Evolutionary conservation across 2,888 invertebrate species (phyloP), one percentile per base, ranked within the genome.

Genomic region (Vesta saturnalis): DNA sequence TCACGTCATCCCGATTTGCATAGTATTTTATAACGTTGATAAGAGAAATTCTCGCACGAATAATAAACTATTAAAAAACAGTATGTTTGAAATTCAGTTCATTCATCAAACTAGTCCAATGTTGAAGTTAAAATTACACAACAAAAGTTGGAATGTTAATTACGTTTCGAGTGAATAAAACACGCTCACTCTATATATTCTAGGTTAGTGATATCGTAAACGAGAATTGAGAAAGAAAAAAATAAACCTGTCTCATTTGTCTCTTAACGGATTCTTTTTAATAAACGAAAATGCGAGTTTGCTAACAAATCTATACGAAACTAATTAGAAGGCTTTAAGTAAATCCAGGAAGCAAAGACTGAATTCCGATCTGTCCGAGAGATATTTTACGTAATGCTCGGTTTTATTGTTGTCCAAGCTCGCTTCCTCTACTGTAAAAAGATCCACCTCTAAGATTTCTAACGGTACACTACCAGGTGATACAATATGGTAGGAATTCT

Each of bases 361-460:
- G 49, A 59, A 64, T 64, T 64, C 64, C 64, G 64, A 64, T 64
- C 64, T 64, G 21, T 16, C 58, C 47, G 49, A 30, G 47, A 64
- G 64, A 64, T 64, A 64, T 64, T 64, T 58, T 22, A 64, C 35
- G 52, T 58, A 64, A 52, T 35, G 49, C 39, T 5, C 23, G 30
- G 14, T 64, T 58, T 64, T 64, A 64, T 64, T 64, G 64, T 64
- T 65, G 70, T 70, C 62, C 58, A 43, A 52, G 70, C 39, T 64
- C 47, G 56, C 63, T 70, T 67, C 70, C 70, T 70, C 58, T 43
- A 35, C 39, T 6, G 35, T 35, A 19, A 58, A 58, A 39, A 30
- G 56, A 56, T 56, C 56, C 18, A 23, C 35, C 18, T 23, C 30
- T 56, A 23, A 56, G 19, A 19, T 19, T 52, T 58, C 19, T 58